Conservation (phyloP, 1,140 invertebrate genomes). For the Coboldia fuscipes region DNA sequence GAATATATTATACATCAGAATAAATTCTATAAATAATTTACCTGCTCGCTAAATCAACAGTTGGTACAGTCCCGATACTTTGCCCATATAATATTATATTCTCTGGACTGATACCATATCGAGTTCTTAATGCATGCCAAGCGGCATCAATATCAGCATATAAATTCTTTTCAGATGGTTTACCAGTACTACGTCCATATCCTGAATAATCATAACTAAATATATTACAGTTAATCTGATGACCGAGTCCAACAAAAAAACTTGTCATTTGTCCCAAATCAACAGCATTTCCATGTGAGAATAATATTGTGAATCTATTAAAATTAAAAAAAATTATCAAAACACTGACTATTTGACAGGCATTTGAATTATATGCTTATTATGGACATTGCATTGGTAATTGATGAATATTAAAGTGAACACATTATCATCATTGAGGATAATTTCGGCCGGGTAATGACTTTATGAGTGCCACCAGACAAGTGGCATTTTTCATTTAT, state of each 20-base stretch:
- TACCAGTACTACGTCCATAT: constrained; percentile 34
- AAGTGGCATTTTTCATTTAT: background rate
- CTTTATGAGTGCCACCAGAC: no score
- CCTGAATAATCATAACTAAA: constrained; percentile 61
- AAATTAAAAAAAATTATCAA: background rate
- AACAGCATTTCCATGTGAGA: constrained; percentile 49
- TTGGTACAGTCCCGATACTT: constrained; percentile 43
- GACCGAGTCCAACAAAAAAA: constrained; percentile 44
- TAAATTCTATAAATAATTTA: no score
- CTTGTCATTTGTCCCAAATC: constrained; percentile 47
- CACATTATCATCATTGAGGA: no score
- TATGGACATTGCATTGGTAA: no score
- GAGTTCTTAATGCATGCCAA: constrained; percentile 34
- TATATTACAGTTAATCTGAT: constrained; percentile 47
- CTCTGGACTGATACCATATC: constrained; percentile 38
- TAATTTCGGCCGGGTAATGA: no score
- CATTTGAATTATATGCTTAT: no score
- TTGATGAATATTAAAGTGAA: no score
- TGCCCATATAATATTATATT: constrained; percentile 56
- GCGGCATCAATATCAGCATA: constrained; percentile 55
- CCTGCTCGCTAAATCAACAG: constrained; percentile 37
- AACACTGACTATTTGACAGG: no score
- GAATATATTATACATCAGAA: background rate
- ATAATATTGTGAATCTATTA: constrained; percentile 32
- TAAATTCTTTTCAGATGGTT: constrained; percentile 51